These are phyloP conservation scores for Pomatostomus ruficeps DNA, from an alignment of 2,113 vertebrate genomes.

Conservation along the genomic window DNA sequence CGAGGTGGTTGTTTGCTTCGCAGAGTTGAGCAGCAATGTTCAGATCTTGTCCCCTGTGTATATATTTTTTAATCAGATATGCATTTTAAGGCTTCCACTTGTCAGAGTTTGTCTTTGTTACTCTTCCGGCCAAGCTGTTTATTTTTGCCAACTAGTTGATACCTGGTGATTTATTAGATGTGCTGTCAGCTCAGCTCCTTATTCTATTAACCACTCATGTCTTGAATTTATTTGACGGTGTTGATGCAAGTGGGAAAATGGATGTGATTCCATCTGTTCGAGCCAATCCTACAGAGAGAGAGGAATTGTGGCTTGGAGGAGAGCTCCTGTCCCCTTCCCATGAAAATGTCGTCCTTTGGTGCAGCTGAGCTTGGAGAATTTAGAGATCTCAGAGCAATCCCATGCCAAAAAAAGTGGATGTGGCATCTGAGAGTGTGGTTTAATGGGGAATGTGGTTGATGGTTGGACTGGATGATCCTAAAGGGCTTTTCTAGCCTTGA, in stretches of 20 bases:
- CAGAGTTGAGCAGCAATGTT: neutral
- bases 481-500: neutral
- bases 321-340: neutral
- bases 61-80: neutral
- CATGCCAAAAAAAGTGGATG: neutral
- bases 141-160: neutral
- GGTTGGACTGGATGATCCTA: neutral
- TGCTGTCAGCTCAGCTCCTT: neutral
- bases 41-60: neutral
- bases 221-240: neutral
- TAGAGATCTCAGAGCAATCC: neutral
- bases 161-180: neutral
- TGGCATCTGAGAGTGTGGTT: neutral
- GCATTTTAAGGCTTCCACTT: neutral
- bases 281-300: neutral
- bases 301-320: neutral
- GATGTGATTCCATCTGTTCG: neutral
- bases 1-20: neutral
- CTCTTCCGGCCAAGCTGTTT: neutral
- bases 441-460: no score
- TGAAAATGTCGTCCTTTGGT: neutral
- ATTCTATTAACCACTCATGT: neutral
- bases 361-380: neutral
- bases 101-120: neutral
- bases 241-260: neutral